A percentile compares a stretch with the other conserved stretches of the same genome.
phyloP scores from a whole-genome alignment of 2,888 invertebrate species.

The Lepidocyrtoides sp. region DNA sequence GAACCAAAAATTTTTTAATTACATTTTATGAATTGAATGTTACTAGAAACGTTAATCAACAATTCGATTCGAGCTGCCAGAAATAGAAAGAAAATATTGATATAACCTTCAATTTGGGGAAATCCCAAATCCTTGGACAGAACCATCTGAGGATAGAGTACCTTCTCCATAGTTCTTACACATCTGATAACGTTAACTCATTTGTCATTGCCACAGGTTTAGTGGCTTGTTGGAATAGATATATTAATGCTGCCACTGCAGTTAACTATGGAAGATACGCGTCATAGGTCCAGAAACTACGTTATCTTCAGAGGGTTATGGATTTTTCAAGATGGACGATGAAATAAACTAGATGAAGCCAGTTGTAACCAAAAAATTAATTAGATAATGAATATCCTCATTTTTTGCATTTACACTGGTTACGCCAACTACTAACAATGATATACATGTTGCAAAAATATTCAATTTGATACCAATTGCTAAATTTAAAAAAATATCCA shows the following conservation, averaged over 20 bases:
- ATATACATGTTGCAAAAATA: neutral
- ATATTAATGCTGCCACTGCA: neutral
- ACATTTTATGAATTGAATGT: too few relatives aligned
- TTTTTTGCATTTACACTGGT: too few relatives aligned
- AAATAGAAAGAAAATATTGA: too few relatives aligned
- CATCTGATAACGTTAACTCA: neutral
- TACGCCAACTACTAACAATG: too few relatives aligned
- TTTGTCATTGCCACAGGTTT: neutral
- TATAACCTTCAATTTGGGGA: neutral
- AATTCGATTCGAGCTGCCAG: too few relatives aligned
- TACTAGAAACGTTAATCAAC: neutral
- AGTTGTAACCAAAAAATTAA: conserved; percentile 27
- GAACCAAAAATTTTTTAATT: too few relatives aligned
- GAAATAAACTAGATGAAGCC: neutral
- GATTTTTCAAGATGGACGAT: neutral
- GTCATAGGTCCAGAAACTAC: conserved; percentile 25
- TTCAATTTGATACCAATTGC: neutral
- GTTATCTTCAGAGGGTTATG: neutral
- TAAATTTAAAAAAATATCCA: too few relatives aligned
- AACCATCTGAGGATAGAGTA: neutral
- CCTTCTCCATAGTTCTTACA: neutral
- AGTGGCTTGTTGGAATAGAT: neutral
- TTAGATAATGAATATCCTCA: neutral
- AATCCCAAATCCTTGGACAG: neutral
- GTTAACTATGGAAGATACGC: neutral